Evolutionary conservation across 2,797 vertebrate genomes (phyloP), one percentile per base, ranked within the genome.

Genomic region (Notolabrus celidotus): DNA sequence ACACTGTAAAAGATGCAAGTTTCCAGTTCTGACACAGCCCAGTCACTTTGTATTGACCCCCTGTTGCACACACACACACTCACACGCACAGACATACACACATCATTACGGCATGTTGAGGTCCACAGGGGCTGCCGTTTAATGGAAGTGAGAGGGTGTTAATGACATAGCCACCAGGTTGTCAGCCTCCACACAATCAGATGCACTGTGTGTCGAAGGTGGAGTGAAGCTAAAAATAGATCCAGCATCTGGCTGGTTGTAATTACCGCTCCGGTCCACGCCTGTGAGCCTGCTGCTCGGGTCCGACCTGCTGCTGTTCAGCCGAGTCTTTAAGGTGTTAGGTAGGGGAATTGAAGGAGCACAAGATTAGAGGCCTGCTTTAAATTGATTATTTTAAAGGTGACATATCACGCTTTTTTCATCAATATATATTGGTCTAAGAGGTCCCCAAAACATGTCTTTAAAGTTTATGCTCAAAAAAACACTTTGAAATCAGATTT

Each of bases 161-260:
- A 87, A 88, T 87, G 82, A 84, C 82, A 81, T n/a, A 61, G 69
- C 69, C 73, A 67, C 63, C 70, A 56, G 86, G 80, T 79, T 72
- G 43, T 52, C 68, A 74, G 77, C 82, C 81, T 76, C 73, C 60
- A 49, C 33, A 20, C 71, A 25, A 74, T 75, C 70, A 61, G 71
- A 66, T 61, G 74, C 63, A 58, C 76, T 12, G 25, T 2, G 72
- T 82, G 70, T 67, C 45, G 33, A 38, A 63, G 67, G n/a, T n/a
- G n/a, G 65, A 45, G 68, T 5, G 15, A 33, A 33, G 71, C 81
- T 88, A 86, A 85, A 86, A 86, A 90, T 87, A 91, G 86, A 76
- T 2, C 9, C 43, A 20, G 51, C 10, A 78, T 80, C 84, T 83
- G 86, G 70, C 67, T 59, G 59, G 53, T 67, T 57, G 84, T 86